Evolutionary conservation across 1,140 invertebrate species (phyloP), one percentile per base, ranked within the genome.

Genomic region (Temnothorax curvispinosus): DNA sequence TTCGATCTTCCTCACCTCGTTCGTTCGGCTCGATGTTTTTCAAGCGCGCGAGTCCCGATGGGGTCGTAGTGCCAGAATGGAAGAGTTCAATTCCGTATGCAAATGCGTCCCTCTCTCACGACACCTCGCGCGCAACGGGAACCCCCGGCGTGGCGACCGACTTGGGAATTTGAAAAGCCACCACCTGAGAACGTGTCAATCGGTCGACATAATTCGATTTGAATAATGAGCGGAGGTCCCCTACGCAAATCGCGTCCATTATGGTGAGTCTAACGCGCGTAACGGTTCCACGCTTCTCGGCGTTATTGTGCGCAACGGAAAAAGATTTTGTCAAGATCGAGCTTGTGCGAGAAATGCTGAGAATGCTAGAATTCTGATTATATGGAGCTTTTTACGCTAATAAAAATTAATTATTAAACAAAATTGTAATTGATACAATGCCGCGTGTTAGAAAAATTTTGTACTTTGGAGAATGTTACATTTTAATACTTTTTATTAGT

Each of bases 121-220:
- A 93, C 92, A 91, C 90, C 85, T 93, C 89, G 88, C 92, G 81
- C 80, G 85, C 80, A 82, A 41, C 81, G 78, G 85, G 91, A 90
- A 92, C 93, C 93, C 93, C 93, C 91, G 92, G 87, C 85, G 93
- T 91, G 93, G 89, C 88, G 93, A 86, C 76, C 85, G 67, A 85
- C 88, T 86, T 89, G 90, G 90, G 90, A 94, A 93, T 93, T 93
- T 93, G 89, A 94, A 94, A 93, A 94, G 93, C 92, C 88, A 91
- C 90, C 91, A 91, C 93, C 92, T 90, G 92, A 91, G 92, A 91
- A 93, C 93, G 91, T 91, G 92, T 92, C 93, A 93, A 93, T 94
- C 92, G 93, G 93, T 89, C 93, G 92, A 94, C 90, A 84, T 94
- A 93, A 94, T 94, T 94, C 93, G 93, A 94, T 94, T 94, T 91